Percentiles rank a stretch among this genome's conserved stretches.
phyloP scores from a whole-genome alignment of 1,140 invertebrate species.

The Brachionus plicatilis region DNA sequence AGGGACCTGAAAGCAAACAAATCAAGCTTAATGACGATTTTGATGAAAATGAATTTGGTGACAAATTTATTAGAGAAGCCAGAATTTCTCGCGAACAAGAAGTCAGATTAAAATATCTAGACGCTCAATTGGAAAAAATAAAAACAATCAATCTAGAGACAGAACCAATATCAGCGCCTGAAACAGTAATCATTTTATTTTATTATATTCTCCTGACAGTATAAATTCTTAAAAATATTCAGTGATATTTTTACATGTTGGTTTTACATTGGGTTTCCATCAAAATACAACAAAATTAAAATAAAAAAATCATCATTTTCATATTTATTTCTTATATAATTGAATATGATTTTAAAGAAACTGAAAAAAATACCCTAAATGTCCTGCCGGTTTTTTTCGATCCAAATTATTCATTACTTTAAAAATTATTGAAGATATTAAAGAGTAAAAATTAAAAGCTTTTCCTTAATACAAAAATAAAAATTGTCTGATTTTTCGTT shows the following conservation, averaged over 20 bases:
- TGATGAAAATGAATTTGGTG: constrained; percentile 36
- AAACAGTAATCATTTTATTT: background rate
- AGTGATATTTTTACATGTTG: too few relatives aligned
- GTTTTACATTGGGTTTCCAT: too few relatives aligned
- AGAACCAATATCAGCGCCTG: background rate
- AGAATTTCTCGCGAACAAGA: constrained; percentile 18
- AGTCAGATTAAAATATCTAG: background rate
- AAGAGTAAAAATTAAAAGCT: background rate
- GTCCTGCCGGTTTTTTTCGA: too few relatives aligned
- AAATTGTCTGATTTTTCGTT: background rate
- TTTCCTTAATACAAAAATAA: background rate
- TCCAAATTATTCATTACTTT: too few relatives aligned
- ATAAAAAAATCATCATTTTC: too few relatives aligned
- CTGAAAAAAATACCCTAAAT: too few relatives aligned
- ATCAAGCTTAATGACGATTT: constrained; percentile 36
- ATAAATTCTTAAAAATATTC: too few relatives aligned
- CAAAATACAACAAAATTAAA: too few relatives aligned
- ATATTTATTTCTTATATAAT: too few relatives aligned
- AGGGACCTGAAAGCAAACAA: background rate
- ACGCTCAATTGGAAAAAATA: constrained; percentile 32
- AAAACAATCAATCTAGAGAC: background rate
- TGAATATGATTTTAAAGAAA: too few relatives aligned
- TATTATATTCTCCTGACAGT: background rate
- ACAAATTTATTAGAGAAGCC: constrained; percentile 11
- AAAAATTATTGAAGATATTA: too few relatives aligned